phyloP scores from a whole-genome alignment of 2,113 vertebrate species.

The Eira barbara region DNA sequence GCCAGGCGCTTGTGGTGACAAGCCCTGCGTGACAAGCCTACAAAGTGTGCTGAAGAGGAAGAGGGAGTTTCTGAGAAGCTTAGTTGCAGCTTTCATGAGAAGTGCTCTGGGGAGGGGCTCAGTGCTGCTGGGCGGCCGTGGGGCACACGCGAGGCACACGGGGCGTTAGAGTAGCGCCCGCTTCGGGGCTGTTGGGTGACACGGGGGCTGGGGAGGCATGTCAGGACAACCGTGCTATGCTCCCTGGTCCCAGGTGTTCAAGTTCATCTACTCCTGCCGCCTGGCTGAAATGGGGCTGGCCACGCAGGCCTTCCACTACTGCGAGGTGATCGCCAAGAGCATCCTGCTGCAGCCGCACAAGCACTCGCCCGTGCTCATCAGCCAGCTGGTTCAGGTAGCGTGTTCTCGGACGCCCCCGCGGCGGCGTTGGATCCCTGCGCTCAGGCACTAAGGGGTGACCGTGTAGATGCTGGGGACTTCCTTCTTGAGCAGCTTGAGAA shows the following conservation, averaged over 20 bases:
- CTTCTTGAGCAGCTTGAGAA: accelerated
- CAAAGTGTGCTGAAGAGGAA: not conserved
- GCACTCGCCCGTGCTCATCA: constrained; percentile 90
- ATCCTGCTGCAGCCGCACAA: constrained; percentile 86
- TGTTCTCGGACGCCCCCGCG: accelerated
- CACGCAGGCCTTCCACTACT: constrained; percentile 97
- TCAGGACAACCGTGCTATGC: accelerated
- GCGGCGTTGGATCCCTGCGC: accelerated
- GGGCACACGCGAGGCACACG: accelerated
- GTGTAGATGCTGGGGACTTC: accelerated
- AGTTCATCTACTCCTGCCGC: constrained; percentile 96
- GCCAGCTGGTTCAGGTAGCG: constrained; percentile 91
- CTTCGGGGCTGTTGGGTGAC: accelerated
- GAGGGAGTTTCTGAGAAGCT: too few relatives aligned
- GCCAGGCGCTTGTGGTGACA: accelerated
- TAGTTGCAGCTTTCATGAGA: accelerated
- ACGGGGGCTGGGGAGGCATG: accelerated
- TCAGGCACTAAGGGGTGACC: not conserved
- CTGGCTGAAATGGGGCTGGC: constrained; percentile 94
- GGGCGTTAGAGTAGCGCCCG: accelerated
- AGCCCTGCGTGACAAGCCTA: not conserved
- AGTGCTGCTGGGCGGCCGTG: accelerated
- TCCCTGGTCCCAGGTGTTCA: constrained; percentile 88
- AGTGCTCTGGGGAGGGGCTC: accelerated
- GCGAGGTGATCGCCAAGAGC: constrained; percentile 93